Base-by-base conservation (phyloP, 2,113 vertebrate genomes). In the Polyodon spathula region DNA sequence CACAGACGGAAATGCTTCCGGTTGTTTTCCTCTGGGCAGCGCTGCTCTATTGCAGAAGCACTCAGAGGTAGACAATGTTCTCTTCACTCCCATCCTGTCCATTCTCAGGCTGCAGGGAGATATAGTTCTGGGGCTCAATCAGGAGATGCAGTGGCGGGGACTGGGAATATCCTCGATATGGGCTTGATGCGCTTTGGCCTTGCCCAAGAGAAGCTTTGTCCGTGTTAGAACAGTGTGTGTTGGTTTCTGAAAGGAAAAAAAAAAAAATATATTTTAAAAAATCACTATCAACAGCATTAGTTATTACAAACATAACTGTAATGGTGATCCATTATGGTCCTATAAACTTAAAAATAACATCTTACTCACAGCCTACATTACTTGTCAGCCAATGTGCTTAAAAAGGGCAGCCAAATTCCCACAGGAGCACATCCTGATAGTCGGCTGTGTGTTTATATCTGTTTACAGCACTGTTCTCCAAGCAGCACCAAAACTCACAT, bases 61-160 rank as follows among this genome's bases (percentile, higher is more conserved):
- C 68, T 93, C 81, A 98, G 66, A 97, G 91, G 81, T 96, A 97
- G 81, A 97, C 90, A 68, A 96, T 91, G 43, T 89, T 92, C 74
- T 97, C 93, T 62, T 95, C 92, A 1, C 66, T 68, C 58, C 69
- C 79, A 2, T 81, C 81, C 62, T 85, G 81, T 63, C 67, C 76
- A 16, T 66, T 68, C 73, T 87, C 84, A 1, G 70, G 74, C 1
- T 89, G 82, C 69, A 82, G 71, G 70, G 78, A 70, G 60, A 73
- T 76, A 59, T 75, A 74, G 37, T 60, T 63, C 6, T 70, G 73
- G 14, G 72, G 69, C 69, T 61, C 77, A 54, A 80, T 75, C 55
- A 67, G 59, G 42, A 68, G 39, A 0, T 88, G 84, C 37, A 37
- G 15, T n/a, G 62, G 16, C 0, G 0, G 63, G 0, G 55, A 69